Base-by-base conservation (phyloP, 2,113 vertebrate genomes). In the Austrofundulus limnaeus region DNA sequence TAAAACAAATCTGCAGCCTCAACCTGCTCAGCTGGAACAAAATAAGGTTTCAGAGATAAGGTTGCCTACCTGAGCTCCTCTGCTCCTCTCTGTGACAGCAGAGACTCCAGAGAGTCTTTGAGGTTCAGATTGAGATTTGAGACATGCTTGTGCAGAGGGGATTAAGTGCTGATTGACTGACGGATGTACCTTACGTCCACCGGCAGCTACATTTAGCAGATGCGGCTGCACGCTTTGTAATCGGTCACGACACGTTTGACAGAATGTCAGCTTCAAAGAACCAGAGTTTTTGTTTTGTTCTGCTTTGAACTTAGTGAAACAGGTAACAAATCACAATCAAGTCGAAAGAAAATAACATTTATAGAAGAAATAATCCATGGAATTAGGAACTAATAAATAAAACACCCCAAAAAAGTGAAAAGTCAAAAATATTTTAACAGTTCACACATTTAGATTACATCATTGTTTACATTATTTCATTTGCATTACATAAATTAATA, bases 111-210 rank as follows among this genome's bases (percentile, higher is more conserved):
- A 31, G 42, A 66, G 70, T 72, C 60, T 61, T 6, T 59, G 72
- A 63, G 39, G 25, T 28, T 4, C 3, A 4, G 25, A 28, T 28
- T 28, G 58, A 61, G 63, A 81, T 72, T 66, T 83, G 72, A 75
- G 75, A 28, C 77, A 73, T 68, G 71, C 69, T 76, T 74, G 70
- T 66, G 59, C 53, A 51, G 57, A 55, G 47, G 34, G 49, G 79
- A 82, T 81, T 78, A 78, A 21, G 50, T 47, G 64, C 64, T 70
- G 70, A 1, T 70, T 51, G 71, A 63, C 52, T 0, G 11, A 50
- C 13, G 24, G 62, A 61, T 78, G 49, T 77, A 68, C 69, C 78
- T 60, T 75, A 46, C 42, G 62, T 67, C 56, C 41, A 52, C 57
- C 66, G 54, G 51, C 55, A 52, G 50, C 43, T 49, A 50, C 34